Conservation (phyloP, 2,113 vertebrate species). For the Oxygymnocypris stewartii region DNA sequence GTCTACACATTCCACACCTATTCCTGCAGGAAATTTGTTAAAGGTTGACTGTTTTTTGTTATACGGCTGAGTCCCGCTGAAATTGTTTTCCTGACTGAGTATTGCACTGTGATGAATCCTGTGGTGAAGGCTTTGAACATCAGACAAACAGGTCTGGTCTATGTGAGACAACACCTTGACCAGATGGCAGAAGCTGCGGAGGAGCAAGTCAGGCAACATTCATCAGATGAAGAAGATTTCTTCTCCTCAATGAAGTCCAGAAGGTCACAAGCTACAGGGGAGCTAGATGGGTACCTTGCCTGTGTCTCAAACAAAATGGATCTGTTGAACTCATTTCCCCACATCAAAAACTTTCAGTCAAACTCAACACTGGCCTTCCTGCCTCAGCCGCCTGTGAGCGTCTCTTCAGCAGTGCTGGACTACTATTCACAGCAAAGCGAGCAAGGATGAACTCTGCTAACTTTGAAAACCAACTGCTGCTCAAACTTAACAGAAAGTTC, state of each 20-base stretch:
- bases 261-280: neutral
- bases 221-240: neutral
- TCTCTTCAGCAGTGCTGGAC: neutral
- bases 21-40: neutral
- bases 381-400: neutral
- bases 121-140: constrained; percentile 46
- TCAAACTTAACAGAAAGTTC: neutral
- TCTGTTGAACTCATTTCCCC: neutral
- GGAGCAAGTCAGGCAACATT: neutral
- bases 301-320: neutral
- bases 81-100: constrained; percentile 47
- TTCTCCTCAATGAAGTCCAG: neutral
- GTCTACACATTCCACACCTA: neutral
- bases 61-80: constrained; percentile 46
- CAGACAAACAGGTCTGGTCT: neutral
- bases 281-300: neutral
- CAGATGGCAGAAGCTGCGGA: neutral
- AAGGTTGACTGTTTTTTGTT: neutral
- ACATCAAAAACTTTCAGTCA: neutral
- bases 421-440: neutral
- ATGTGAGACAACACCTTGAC: constrained; percentile 1
- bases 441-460: neutral
- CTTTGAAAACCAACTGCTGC: neutral
- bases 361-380: neutral
- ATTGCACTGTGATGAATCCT: constrained; percentile 42